phyloP scores from a whole-genome alignment of 2,888 invertebrate genomes.

The Neoaliturus tenellus region DNA sequence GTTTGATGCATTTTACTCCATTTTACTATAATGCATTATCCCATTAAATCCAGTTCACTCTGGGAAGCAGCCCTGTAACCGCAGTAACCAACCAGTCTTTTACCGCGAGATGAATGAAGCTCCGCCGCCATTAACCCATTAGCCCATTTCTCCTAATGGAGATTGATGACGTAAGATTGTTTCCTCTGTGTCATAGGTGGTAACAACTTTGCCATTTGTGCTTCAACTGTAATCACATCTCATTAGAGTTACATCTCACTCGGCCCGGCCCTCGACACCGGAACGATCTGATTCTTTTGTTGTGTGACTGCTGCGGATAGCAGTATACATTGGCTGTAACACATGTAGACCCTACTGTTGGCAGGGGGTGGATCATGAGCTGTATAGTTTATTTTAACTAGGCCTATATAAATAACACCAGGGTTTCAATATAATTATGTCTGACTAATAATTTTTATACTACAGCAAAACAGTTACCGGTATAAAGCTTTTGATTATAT shows the following conservation, averaged over 20 bases:
- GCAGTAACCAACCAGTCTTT: background rate
- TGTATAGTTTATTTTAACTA: no score
- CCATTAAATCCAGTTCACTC: no score
- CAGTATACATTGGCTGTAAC: no score
- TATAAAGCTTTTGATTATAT: no score
- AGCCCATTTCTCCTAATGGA: constrained; percentile 26
- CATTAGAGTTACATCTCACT: constrained; percentile 9
- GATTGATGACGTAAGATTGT: constrained; percentile 13
- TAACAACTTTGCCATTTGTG: constrained; percentile 37
- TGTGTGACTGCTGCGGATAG: background rate
- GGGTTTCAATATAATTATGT: no score
- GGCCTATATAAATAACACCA: no score
- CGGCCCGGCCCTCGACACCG: background rate
- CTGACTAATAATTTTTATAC: no score
- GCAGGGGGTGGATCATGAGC: no score
- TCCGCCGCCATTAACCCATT: background rate
- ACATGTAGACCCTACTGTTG: no score
- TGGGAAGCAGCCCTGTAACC: background rate
- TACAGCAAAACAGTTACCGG: no score
- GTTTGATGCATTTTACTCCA: no score
- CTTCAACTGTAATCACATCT: constrained; percentile 13
- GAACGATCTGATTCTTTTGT: background rate
- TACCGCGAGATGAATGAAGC: background rate
- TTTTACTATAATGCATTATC: no score
- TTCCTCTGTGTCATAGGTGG: constrained; percentile 3